Base-by-base conservation (phyloP, 2,797 vertebrate genomes). In the Buphagus erythrorhynchus region DNA sequence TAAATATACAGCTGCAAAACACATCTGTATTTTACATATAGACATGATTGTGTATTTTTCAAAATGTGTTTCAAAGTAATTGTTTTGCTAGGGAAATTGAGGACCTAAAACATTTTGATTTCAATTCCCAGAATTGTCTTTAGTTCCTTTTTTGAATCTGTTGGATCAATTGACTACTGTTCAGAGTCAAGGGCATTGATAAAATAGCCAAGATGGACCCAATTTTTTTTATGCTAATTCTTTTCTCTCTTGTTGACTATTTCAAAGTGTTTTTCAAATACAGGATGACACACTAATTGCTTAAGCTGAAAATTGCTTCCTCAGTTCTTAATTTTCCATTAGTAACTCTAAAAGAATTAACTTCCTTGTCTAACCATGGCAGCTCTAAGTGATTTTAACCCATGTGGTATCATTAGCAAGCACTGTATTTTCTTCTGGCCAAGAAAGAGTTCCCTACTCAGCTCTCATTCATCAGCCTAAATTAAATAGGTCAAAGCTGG, bases 261-360 rank as follows among this genome's bases (percentile, higher is more conserved):
- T 95, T 93, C 73, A 63, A 78, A 88, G 62, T 67, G 46, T 33
- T 95, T 84, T 88, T 92, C 65, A 93, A 88, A 83, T 63, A 61
- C 33, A 83, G 54, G 54, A 83, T 77, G 57, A 77, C n/a, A 83
- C 28, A n/a, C 43, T 88, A 84, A 96, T 86, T 92, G 42, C 74
- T 81, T 58, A 78, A 86, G 67, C 54, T 85, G 86, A 85, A 94
- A 93, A 93, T 42, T 68, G 80, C 29, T 88, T 88, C 51, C 54
- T 81, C 63, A 58, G 45, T 83, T 92, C 49, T 58, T 49, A 35
- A 75, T 90, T 79, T 86, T 82, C 88, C 45, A 77, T 80, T 82
- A 81, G 83, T 52, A 77, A 42, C 16, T 42, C 54, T 62, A 76
- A 72, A 90, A 86, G 54, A 88, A 78, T 83, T 81, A 40, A 52